Evolutionary conservation across 1,140 invertebrate genomes (phyloP).

Genomic region (Dreissena polymorpha): DNA sequence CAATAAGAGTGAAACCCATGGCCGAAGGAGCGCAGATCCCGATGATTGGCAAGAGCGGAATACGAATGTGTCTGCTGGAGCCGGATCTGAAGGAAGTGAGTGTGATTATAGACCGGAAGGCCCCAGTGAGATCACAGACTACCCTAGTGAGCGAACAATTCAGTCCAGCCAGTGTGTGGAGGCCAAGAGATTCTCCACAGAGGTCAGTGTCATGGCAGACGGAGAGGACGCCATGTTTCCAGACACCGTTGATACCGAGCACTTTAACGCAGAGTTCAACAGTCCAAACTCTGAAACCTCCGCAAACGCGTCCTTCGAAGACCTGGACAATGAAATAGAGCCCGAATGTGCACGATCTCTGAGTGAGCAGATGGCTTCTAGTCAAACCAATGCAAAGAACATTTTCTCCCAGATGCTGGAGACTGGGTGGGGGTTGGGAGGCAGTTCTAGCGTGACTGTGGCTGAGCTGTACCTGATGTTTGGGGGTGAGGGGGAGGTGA

Average conservation of each 20-base stretch:
- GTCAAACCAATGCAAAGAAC: slow-evolving; percentile 43
- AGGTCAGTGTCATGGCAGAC: slow-evolving; percentile 58
- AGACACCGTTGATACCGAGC: slow-evolving; percentile 55
- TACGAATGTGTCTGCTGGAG: too few species aligned
- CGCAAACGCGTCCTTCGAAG: background rate
- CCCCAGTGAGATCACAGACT: too few species aligned
- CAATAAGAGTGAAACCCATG: slow-evolving; percentile 16
- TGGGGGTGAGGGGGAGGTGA: slow-evolving; percentile 88
- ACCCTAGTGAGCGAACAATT: too few species aligned
- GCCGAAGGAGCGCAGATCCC: too few species aligned
- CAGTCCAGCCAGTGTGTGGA: too few species aligned
- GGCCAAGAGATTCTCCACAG: slow-evolving; percentile 6
- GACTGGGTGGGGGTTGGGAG: slow-evolving; percentile 89
- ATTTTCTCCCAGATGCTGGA: slow-evolving; percentile 78
- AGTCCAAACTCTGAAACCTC: slow-evolving; percentile 4
- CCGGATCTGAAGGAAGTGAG: too few species aligned
- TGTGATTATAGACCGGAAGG: too few species aligned
- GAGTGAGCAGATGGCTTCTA: slow-evolving; percentile 24
- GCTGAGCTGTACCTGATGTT: slow-evolving; percentile 95
- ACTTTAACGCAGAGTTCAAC: background rate
- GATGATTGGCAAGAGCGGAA: too few species aligned
- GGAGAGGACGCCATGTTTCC: slow-evolving; percentile 74
- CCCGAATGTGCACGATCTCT: background rate
- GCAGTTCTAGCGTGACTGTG: slow-evolving; percentile 89
- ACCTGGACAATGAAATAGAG: slow-evolving; percentile 1